Evolutionary conservation across 2,113 vertebrate genomes (phyloP), one percentile per base, ranked within the genome.

Genomic region (Gasterosteus nipponicus): DNA sequence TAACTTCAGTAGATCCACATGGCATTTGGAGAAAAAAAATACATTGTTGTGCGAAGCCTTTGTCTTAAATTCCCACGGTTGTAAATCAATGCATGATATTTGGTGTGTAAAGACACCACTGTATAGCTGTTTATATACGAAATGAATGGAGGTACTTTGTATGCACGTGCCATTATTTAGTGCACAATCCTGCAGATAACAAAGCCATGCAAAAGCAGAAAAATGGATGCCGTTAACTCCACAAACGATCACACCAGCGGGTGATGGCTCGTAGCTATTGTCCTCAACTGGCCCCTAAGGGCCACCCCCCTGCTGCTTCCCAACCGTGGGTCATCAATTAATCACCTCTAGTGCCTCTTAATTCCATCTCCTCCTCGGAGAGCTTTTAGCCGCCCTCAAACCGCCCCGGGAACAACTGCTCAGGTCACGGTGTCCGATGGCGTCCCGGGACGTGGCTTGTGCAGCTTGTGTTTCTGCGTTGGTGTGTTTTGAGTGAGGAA

Each of bases 291-390:
- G 66, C 70, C 83, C 86, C 60, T 38, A 1, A 31, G 65, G 78
- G 62, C 54, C 71, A 62, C 77, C 81, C 77, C 82, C 77, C 80
- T 51, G 63, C 80, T 69, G 75, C 69, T 66, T 83, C 66, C 7
- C 71, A 71, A 60, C 68, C 65, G 2, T 53, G 64, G 68, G 81
- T 83, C 86, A 69, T 84, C 78, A 73, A 88, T 91, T 85, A 67
- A 86, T 89, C 87, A 82, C 77, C 84, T 87, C 77, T 80, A 87
- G 65, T 82, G 70, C 77, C 79, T 78, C 86, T 92, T 90, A 89
- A 65, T 86, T 79, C 82, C 64, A 22, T 70, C 83, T 60, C 69
- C 61, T 81, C 81, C 66, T 85, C 66, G 19, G 81, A 78, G 78
- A 38, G 58, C 69, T 49, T 77, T 82, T 60, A 82, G 53, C 57